These are phyloP conservation scores for Lophotis ruficrista DNA, from an alignment of 2,113 vertebrate genomes.

Conservation along the genomic window DNA sequence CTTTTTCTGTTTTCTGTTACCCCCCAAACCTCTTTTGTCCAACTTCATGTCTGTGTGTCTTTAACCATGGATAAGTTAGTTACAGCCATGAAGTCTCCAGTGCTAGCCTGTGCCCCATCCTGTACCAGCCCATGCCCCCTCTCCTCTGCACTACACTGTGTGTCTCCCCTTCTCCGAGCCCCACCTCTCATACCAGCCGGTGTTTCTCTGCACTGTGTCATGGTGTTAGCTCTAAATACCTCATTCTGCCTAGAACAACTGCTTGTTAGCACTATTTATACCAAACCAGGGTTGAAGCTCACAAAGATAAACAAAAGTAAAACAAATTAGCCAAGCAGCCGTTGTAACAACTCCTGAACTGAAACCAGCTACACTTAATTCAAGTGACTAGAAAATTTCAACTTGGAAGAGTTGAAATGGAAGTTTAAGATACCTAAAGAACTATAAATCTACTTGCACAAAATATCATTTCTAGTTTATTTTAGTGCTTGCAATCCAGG, in stretches of 20 bases:
- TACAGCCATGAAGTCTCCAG: neutral
- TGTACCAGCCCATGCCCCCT: neutral
- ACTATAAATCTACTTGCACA: neutral
- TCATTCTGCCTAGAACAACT: neutral
- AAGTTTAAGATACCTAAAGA: neutral
- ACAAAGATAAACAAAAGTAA: neutral
- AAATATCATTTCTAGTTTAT: neutral
- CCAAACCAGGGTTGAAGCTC: neutral
- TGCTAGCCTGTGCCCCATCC: neutral
- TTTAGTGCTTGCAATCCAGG: neutral
- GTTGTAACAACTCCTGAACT: neutral
- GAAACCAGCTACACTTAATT: neutral
- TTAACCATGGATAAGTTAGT: neutral
- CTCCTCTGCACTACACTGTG: accelerated
- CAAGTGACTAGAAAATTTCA: neutral
- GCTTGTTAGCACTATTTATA: neutral
- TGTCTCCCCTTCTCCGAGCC: neutral
- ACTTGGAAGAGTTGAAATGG: neutral
- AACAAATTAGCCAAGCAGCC: neutral
- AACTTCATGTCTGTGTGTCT: neutral
- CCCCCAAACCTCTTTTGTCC: neutral
- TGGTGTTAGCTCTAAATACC: neutral
- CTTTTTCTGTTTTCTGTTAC: neutral
- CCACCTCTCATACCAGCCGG: neutral
- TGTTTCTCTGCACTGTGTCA: neutral